Evolutionary conservation across 2,888 invertebrate genomes (phyloP), one percentile per base, ranked within the genome.

Genomic region (Tromatobia lineatoria): DNA sequence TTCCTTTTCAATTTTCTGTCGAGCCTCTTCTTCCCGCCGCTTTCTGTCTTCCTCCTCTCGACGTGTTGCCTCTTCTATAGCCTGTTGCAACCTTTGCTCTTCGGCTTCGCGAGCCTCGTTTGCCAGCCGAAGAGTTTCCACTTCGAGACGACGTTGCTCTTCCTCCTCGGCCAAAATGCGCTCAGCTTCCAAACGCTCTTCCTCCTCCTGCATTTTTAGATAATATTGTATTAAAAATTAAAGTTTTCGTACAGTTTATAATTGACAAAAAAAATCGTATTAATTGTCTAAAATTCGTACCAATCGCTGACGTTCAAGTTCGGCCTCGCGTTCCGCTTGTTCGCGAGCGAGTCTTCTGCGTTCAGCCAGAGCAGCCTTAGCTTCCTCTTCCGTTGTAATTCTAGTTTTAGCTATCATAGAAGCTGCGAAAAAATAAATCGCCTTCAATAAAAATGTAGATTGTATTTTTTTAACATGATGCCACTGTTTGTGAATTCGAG

Each of bases 311-410:
- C 97, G 95, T 94, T 98, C 98, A 70, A 97, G 94, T 93, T 98
- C 98, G 1, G 98, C 98, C 94, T 98, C 98, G 82, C 96, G 94
- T 95, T 99, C 99, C 13, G 98, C 97, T 93, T 98, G 98, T 94
- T 98, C 99, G 20, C 99, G 94, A 13, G 98, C 98, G 83, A 98
- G 94, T 81, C 98, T 95, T 87, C 99, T 95, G 85, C 98, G 95
- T 94, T 99, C 99, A 0, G 99, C 98, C 79, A 99, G 94, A 78
- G 98, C 98, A 20, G 98, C 98, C 94, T 98, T 99, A 10, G 99
- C 99, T 93, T 98, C 96, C 93, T 98, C 98, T 94, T 98, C 98
- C 2, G 98, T 98, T 11, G 97, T 97, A 88, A 98, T 98, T 88
- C 96, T 95, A 42, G 95, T 94, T 92, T 95, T 96, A 13, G 95